phyloP scores from a whole-genome alignment of 2,888 invertebrate genomes.

The Polydrusus tereticollis region DNA sequence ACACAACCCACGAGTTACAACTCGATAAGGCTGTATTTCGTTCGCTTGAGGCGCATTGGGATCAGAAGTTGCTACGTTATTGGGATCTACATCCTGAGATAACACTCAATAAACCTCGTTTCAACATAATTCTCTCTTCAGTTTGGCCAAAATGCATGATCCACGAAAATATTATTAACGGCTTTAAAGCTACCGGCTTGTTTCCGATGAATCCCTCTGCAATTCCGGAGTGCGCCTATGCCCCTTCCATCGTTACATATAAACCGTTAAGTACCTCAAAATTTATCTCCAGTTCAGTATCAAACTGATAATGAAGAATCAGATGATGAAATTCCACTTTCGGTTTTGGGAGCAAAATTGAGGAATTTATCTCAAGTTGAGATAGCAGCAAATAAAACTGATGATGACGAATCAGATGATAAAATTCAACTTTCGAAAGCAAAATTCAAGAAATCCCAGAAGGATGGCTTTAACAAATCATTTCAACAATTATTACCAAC shows the following conservation, averaged over 20 bases:
- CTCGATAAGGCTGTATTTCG: constrained; percentile 58
- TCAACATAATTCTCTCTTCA: constrained; percentile 48
- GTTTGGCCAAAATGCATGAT: constrained; percentile 26
- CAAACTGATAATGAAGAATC: constrained; percentile 23
- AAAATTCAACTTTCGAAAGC: too few relatives aligned
- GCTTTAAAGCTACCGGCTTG: constrained; percentile 43
- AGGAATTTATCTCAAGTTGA: not conserved
- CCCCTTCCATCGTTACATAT: constrained; percentile 36
- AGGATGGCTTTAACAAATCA: too few relatives aligned
- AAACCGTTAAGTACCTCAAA: constrained; percentile 6
- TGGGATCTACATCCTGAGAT: constrained; percentile 54
- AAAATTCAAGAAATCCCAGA: too few relatives aligned
- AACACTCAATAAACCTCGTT: constrained; percentile 55
- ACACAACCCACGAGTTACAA: constrained; percentile 31
- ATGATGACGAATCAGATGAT: too few relatives aligned
- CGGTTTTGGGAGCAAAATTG: not conserved
- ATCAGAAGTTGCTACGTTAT: constrained; percentile 58
- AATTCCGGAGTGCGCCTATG: not conserved
- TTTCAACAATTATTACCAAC: constrained; percentile 27
- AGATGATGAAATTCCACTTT: not conserved
- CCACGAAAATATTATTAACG: not conserved
- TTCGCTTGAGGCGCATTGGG: constrained; percentile 60
- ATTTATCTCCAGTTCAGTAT: too few relatives aligned
- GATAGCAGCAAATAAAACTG: too few relatives aligned
- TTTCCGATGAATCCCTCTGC: constrained; percentile 39